Base-by-base conservation (phyloP, 2,888 invertebrate species). In the Ceriagrion tenellum region DNA sequence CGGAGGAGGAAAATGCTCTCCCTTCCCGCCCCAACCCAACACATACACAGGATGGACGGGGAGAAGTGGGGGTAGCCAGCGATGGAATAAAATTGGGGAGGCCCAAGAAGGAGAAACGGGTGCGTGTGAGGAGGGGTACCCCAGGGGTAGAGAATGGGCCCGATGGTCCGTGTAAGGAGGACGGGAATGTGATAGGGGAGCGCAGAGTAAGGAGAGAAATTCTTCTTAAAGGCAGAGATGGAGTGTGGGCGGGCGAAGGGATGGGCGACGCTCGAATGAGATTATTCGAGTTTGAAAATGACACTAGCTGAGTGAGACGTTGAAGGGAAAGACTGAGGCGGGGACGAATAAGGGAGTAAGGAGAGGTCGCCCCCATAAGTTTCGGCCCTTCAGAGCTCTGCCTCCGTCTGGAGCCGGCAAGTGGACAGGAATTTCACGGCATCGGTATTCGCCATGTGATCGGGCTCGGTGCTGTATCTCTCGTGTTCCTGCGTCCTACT, bases 271-370 rank as follows among this genome's bases (percentile, higher is more conserved):
- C 18, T 35, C 81, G 35, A 35, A 35, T 81, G 81, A 35, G 81
- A 81, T 81, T 81, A 81, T 81, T 81, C 81, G 30, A 30, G 81
- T 35, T 81, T 81, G 30, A 35, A 81, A 81, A 81, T 81, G 81
- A 81, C 81, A 81, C 81, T 35, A 12, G 81, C 81, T 35, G 81
- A 81, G 81, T 81, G 35, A 81, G 81, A 81, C 81, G 35, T 81
- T 26, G 30, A n/a, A 81, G 3, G 81, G 3, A 35, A 35, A 35
- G 35, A 81, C 81, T n/a, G 81, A 8, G 35, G 0, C 81, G 1
- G 69, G 69, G 81, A 20, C n/a, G n/a, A 69, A n/a, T 47, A 8
- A 47, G 47, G 47, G 23, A 23, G 23, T 23, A 59, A 16, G 59
- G 59, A 47, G 47, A 47, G 47, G 47, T n/a, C 4, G 56, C 13